These are phyloP conservation scores for Dilophus febrilis DNA, from an alignment of 2,888 invertebrate genomes.

Conservation along the genomic window DNA sequence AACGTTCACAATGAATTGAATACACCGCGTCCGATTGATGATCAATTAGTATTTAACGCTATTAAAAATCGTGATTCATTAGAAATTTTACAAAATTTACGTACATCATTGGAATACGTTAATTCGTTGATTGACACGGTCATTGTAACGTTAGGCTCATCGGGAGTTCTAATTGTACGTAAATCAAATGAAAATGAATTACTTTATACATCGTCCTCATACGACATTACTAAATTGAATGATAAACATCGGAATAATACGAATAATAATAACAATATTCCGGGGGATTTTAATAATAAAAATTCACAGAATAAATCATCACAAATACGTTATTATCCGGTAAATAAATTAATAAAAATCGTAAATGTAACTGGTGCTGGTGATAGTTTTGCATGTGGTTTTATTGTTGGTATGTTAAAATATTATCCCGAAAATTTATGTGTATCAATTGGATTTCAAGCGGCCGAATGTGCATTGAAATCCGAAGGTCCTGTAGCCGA, in stretches of 20 bases:
- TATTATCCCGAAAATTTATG: slow-evolving; percentile 38
- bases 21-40: slow-evolving; percentile 7
- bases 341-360: slow-evolving; percentile 28
- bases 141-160: slow-evolving; percentile 42
- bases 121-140: slow-evolving; percentile 36
- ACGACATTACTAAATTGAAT: too few species aligned
- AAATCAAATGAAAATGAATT: slow-evolving; percentile 11
- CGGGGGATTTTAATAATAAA: neutral
- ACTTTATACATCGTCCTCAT: too few species aligned
- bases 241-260: too few species aligned
- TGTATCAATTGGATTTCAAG: slow-evolving; percentile 41
- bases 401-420: slow-evolving; percentile 43
- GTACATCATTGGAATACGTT: slow-evolving; percentile 20
- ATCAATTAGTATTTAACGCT: neutral
- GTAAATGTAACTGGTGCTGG: slow-evolving; percentile 71
- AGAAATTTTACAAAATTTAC: neutral
- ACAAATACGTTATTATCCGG: slow-evolving; percentile 30
- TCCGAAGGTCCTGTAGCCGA: slow-evolving; percentile 42
- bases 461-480: slow-evolving; percentile 41
- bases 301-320: neutral
- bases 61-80: neutral
- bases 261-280: too few species aligned
- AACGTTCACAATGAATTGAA: slow-evolving; percentile 8
- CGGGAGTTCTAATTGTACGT: slow-evolving; percentile 36
- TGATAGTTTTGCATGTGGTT: slow-evolving; percentile 57